Conservation (phyloP, 2,797 vertebrate species). For the Sebastes hubbsi region DNA sequence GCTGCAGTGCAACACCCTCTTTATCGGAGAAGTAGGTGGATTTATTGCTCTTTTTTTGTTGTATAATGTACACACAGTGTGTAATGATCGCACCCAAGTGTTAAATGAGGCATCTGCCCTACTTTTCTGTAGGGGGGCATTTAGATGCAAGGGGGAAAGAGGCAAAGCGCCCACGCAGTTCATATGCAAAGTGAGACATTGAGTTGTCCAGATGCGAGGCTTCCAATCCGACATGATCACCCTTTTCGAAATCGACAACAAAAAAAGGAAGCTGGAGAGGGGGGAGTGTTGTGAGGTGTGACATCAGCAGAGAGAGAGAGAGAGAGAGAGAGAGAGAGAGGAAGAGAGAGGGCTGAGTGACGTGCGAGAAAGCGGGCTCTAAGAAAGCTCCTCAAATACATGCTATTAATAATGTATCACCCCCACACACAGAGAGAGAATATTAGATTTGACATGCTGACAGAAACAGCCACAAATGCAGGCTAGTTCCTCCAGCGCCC, state of each 20-base stretch:
- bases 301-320: conserved; percentile 39
- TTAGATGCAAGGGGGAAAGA: conserved; percentile 53
- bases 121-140: conserved; percentile 65
- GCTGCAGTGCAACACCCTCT: conserved; percentile 1
- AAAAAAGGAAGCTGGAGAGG: background rate
- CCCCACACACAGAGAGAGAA: conserved; percentile 59
- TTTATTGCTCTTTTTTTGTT: conserved; percentile 33
- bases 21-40: conserved; percentile 15
- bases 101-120: conserved; percentile 78
- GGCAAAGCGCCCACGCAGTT: conserved; percentile 48
- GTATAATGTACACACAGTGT: conserved; percentile 43
- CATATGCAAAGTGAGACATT: conserved; percentile 41
- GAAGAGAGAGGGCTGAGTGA: conserved; percentile 60
- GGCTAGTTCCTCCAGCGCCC: conserved; percentile 36
- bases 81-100: conserved; percentile 55
- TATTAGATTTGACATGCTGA: conserved; percentile 70
- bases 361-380: conserved; percentile 61
- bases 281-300: conserved; percentile 21
- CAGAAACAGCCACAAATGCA: conserved; percentile 63
- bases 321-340: conserved; percentile 30
- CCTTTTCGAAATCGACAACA: background rate
- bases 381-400: conserved; percentile 80
- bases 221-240: conserved; percentile 15
- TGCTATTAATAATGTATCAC: conserved; percentile 69
- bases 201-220: conserved; percentile 44